Percentiles rank a stretch among this genome's conserved stretches.
These are phyloP conservation scores for Cryptoleucopteryx plumbea DNA, from an alignment of 2,113 vertebrate genomes.

Conservation along the genomic window DNA sequence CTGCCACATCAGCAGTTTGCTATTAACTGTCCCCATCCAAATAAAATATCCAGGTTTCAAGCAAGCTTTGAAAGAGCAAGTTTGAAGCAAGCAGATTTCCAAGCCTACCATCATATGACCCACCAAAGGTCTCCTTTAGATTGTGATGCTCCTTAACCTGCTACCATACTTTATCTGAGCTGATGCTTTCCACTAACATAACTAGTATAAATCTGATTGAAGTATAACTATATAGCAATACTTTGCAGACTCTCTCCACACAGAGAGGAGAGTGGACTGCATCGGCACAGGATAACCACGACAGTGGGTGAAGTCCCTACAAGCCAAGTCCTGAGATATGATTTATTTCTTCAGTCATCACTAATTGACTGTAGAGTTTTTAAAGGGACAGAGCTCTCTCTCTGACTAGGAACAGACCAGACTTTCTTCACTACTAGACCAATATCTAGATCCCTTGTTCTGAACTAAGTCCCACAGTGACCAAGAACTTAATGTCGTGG, in stretches of 20 bases:
- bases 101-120: not conserved
- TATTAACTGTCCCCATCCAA: slow-evolving; percentile 52
- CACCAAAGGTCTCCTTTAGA: not conserved
- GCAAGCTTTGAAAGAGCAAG: slow-evolving; percentile 7
- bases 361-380: not conserved
- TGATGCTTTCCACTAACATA: not conserved
- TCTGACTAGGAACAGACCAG: not conserved
- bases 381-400: not conserved
- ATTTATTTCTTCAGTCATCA: not conserved
- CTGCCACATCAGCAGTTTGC: not conserved
- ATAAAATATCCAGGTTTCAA: not conserved
- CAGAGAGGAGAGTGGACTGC: not conserved
- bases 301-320: not conserved
- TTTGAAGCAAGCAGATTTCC: not conserved
- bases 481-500: not conserved
- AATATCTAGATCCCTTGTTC: not conserved
- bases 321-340: not conserved
- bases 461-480: not conserved
- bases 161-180: not conserved
- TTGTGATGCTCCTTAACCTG: not conserved
- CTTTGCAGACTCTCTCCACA: not conserved
- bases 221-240: not conserved
- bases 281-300: slow-evolving; percentile 16
- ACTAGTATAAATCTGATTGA: not conserved
- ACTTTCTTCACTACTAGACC: not conserved